phyloP scores from a whole-genome alignment of 2,113 vertebrate species.

The Elephas maximus region DNA sequence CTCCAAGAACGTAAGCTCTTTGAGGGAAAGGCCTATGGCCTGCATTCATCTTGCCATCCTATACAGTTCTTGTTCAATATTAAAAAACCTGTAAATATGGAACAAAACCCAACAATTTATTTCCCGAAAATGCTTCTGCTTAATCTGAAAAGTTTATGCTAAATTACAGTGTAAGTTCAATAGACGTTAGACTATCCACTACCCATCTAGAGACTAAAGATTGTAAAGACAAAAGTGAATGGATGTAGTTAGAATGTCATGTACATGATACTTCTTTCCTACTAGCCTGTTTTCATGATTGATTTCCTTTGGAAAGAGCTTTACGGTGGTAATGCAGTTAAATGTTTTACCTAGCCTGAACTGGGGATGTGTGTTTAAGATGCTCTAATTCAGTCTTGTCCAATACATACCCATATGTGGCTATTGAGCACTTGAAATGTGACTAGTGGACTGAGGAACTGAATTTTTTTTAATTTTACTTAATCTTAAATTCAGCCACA shows the following conservation, averaged over 20 bases:
- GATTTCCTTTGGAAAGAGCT: neutral
- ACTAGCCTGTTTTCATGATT: neutral
- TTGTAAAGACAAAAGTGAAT: neutral
- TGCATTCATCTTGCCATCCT: neutral
- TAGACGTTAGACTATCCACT: neutral
- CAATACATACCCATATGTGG: neutral
- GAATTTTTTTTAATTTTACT: neutral
- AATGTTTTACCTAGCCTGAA: neutral
- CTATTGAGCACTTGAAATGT: neutral
- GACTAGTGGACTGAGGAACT: neutral
- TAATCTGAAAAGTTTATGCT: neutral
- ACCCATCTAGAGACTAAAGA: neutral
- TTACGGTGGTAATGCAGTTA: neutral
- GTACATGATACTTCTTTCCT: neutral
- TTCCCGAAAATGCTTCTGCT: neutral
- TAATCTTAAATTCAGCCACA: neutral
- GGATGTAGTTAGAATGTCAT: neutral
- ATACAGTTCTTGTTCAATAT: neutral
- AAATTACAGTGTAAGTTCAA: neutral
- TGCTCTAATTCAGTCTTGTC: neutral
- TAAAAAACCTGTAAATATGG: neutral
- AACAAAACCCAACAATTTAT: neutral
- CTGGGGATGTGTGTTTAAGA: neutral
- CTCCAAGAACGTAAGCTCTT: neutral
- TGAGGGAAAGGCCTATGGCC: neutral